phyloP scores from a whole-genome alignment of 2,888 invertebrate genomes.

The Malachius bipustulatus region DNA sequence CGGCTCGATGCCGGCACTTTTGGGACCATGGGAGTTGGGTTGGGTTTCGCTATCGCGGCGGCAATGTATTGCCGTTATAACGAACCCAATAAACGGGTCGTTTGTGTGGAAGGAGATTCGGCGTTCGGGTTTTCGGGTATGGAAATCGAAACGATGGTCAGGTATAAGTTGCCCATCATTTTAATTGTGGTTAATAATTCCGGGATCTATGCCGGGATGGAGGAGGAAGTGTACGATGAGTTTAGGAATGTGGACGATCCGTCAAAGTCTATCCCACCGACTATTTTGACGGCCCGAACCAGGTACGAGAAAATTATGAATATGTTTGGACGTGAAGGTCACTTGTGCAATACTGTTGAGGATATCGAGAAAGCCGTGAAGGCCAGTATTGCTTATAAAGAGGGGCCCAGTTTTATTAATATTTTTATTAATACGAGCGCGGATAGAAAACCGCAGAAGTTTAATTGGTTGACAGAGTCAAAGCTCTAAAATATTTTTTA shows the following conservation, averaged over 20 bases:
- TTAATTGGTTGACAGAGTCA: slow-evolving; percentile 86
- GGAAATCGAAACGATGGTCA: slow-evolving; percentile 94
- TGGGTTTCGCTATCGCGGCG: slow-evolving; percentile 85
- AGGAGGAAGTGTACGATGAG: slow-evolving; percentile 58
- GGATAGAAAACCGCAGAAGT: slow-evolving; percentile 81
- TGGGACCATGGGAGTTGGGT: slow-evolving; percentile 94
- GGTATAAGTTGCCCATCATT: slow-evolving; percentile 84
- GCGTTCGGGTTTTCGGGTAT: slow-evolving; percentile 98
- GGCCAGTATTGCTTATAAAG: slow-evolving; percentile 52
- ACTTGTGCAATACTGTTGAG: slow-evolving; percentile 64
- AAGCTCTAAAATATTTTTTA: slow-evolving; percentile 52
- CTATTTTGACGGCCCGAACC: slow-evolving; percentile 62
- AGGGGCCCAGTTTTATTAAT: slow-evolving; percentile 80
- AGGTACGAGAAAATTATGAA: slow-evolving; percentile 85
- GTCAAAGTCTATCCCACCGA: slow-evolving; percentile 70
- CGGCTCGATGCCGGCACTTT: slow-evolving; percentile 93
- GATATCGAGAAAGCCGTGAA: slow-evolving; percentile 62
- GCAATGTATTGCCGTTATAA: slow-evolving; percentile 79
- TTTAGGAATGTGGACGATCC: slow-evolving; percentile 59
- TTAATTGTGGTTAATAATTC: slow-evolving; percentile 91
- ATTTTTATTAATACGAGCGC: slow-evolving; percentile 80
- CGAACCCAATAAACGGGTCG: slow-evolving; percentile 67
- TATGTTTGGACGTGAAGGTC: slow-evolving; percentile 72
- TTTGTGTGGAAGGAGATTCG: slow-evolving; percentile 94
- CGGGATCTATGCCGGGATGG: slow-evolving; percentile 85